phyloP scores from a whole-genome alignment of 1,140 invertebrate genomes.

The Amphibalanus amphitrite region DNA sequence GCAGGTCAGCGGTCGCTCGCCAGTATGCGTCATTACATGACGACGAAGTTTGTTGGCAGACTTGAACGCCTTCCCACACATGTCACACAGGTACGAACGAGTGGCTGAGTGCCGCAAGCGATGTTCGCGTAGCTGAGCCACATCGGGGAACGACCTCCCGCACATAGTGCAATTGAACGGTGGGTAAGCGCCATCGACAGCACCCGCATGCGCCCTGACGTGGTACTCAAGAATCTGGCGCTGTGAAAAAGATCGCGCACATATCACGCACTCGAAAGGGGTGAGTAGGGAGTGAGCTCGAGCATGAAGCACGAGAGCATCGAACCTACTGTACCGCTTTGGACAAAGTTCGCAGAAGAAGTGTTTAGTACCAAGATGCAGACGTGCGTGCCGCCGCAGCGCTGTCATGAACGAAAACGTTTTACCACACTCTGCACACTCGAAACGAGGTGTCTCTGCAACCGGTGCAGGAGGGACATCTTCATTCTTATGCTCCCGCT shows the following conservation, averaged over 20 bases:
- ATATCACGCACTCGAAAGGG: slow-evolving; percentile 19
- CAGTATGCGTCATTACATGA: slow-evolving; percentile 33
- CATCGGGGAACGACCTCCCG: slow-evolving; percentile 24
- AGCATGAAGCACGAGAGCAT: slow-evolving; percentile 17
- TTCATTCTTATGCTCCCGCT: background rate
- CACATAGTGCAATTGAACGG: slow-evolving; percentile 21
- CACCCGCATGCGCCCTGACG: background rate
- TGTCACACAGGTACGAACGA: slow-evolving; percentile 37
- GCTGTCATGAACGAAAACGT: slow-evolving; percentile 11
- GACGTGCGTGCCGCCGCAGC: background rate
- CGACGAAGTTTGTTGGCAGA: slow-evolving; percentile 26
- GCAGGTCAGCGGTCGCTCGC: slow-evolving; percentile 41
- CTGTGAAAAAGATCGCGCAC: slow-evolving; percentile 30
- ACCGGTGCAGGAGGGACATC: no score
- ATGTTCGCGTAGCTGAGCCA: slow-evolving; percentile 30
- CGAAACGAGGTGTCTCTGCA: background rate
- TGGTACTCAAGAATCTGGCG: background rate
- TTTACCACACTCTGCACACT: slow-evolving; percentile 18
- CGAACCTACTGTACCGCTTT: slow-evolving; percentile 17
- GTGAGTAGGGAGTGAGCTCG: slow-evolving; percentile 13
- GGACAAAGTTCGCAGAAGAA: background rate
- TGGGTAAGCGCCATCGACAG: slow-evolving; percentile 10
- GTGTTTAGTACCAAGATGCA: background rate
- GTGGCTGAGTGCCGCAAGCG: slow-evolving; percentile 27
- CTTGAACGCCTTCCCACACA: slow-evolving; percentile 31